Base-by-base conservation (phyloP, 2,888 invertebrate genomes). In the Orthonevra nobilis region DNA sequence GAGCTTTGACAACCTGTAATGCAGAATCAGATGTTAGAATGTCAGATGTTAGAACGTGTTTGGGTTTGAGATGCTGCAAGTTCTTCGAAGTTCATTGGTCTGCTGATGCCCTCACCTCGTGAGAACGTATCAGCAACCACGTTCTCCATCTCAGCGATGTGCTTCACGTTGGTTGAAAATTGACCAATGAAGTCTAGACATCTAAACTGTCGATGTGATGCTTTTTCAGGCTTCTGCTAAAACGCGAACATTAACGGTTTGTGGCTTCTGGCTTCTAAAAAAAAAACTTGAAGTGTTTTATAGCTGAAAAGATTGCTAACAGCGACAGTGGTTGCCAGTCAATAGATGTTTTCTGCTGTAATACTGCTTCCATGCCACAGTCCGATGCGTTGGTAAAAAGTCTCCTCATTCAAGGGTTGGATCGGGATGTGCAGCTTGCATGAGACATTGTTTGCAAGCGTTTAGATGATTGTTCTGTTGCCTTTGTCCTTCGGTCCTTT, bases 281-380 rank as follows among this genome's bases (percentile, higher is more conserved):
- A n/a, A n/a, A n/a, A n/a, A n/a, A n/a, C n/a, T n/a, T 34, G 19
- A 50, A 50, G 6, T 32, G 32, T 6, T 32, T 50, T n/a, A n/a
- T 32, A 20, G 42, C 58, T 9, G 42, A 32, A 32, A 20, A 58
- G 15, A 42, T 44, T 20, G 58, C 58, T 58, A 61, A 48, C n/a
- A 30, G 48, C 30, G 63, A 52, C 42, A 63, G 50, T 82, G 30
- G 56, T 50, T 34, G 63, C 40, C 40, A 48, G 19, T 40, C 63
- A 36, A 32, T 50, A 1, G 52, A 9, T 26, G 50, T 38, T 42
- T 63, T n/a, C n/a, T n/a, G n/a, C n/a, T n/a, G n/a, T n/a, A n/a
- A n/a, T n/a, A n/a, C n/a, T n/a, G n/a, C n/a, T n/a, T n/a, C n/a
- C n/a, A n/a, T n/a, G n/a, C n/a, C n/a, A n/a, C n/a, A n/a, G n/a